Base-by-base conservation (phyloP, 2,113 vertebrate species). In the Gobius niger region DNA sequence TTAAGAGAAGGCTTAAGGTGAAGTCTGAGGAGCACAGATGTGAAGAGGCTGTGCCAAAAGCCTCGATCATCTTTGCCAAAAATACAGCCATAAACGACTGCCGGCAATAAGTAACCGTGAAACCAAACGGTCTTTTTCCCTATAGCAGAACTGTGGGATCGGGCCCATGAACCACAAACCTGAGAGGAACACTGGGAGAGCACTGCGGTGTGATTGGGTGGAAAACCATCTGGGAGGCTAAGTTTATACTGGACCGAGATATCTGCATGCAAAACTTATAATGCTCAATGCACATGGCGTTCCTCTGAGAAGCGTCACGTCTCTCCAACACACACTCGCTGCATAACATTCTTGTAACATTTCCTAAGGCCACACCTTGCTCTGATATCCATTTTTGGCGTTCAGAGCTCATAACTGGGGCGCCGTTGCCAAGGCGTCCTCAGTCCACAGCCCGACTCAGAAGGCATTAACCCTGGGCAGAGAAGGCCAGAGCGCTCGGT, bases 121-220 rank as follows among this genome's bases (percentile, higher is more conserved):
- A 90, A 89, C 86, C 86, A 75, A 82, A 87, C 84, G 76, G 72
- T 73, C 76, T 89, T 80, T 78, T 81, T 90, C 81, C 84, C 82
- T 88, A 78, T 72, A 75, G 75, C 72, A 69, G 68, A 77, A 67
- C 77, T 77, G 72, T 87, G 66, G 80, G 80, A 83, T 83, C 63
- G 77, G 80, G 73, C 77, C 78, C 67, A 70, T 81, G 71, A 70
- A 82, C 75, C 54, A 18, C 74, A 71, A 81, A 72, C 70, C 66
- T 72, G 62, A 80, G 60, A 80, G 71, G 75, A 70, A 80, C 72
- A 68, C 76, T 54, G 67, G 73, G 74, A 65, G 69, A 73, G 66
- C 18, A 49, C 73, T 67, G 62, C 76, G 73, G 65, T 68, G 71
- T 76, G 82, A 87, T 81, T 75, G 75, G 68, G 72, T 81, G 78